These are phyloP conservation scores for Penelope pileata DNA, from an alignment of 2,113 vertebrate species.

Conservation along the genomic window DNA sequence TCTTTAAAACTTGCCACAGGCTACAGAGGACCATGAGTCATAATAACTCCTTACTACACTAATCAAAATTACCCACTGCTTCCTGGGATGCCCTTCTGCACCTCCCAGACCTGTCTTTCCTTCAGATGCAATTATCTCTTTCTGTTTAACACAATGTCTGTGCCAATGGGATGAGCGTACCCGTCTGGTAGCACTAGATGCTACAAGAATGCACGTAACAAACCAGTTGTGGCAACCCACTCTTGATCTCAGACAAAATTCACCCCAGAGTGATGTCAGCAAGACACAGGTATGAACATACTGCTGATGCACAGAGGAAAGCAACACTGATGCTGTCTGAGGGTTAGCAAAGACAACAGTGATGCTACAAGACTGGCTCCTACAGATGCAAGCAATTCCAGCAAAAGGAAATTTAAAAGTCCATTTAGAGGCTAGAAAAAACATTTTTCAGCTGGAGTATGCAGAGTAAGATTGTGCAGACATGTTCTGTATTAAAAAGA, in stretches of 20 bases:
- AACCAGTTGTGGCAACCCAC: not conserved
- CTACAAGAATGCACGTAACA: not conserved
- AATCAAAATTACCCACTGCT: not conserved
- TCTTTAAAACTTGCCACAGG: not conserved
- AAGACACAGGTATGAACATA: not conserved
- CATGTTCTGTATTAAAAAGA: not conserved
- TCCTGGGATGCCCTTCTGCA: not conserved
- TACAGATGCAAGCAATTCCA: not conserved
- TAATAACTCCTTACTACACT: not conserved
- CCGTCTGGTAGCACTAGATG: not conserved
- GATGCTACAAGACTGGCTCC: not conserved
- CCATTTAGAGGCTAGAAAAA: not conserved
- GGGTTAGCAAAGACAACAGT: not conserved
- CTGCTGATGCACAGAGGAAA: not conserved
- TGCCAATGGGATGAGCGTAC: not conserved
- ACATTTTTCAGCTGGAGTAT: not conserved
- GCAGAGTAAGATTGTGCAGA: not conserved
- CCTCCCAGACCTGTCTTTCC: not conserved
- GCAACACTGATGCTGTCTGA: not conserved
- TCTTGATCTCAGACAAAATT: not conserved
- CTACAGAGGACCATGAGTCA: not conserved
- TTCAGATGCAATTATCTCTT: not conserved
- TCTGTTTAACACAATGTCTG: not conserved
- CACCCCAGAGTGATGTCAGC: not conserved
- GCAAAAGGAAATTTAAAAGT: not conserved